A percentile compares a stretch with the other conserved stretches of the same genome.
Evolutionary conservation across 2,888 invertebrate species (phyloP).

Genomic region (Elmis aenea): DNA sequence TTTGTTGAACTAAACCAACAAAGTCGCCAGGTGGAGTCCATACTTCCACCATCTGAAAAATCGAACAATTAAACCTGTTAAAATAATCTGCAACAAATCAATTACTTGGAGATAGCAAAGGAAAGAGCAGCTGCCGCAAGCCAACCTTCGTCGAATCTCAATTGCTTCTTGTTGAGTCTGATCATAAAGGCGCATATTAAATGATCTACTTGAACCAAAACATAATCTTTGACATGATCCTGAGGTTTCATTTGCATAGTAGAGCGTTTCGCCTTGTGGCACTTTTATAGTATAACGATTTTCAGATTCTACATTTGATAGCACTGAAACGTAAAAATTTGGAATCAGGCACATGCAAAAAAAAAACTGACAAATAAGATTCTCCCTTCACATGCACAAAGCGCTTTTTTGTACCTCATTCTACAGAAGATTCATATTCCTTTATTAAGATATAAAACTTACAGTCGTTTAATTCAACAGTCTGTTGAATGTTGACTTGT

Average conservation of each 20-base stretch:
- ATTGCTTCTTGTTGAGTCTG: constrained; percentile 79
- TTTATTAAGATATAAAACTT: constrained; percentile 42
- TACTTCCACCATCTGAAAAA: constrained; percentile 61
- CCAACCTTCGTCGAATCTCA: constrained; percentile 63
- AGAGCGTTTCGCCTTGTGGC: constrained; percentile 70
- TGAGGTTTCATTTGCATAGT: constrained; percentile 66
- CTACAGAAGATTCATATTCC: no score
- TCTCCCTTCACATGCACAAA: no score
- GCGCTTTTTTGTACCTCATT: no score
- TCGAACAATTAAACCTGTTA: background rate
- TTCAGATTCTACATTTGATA: constrained; percentile 60
- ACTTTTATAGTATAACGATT: constrained; percentile 69
- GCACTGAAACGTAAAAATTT: constrained; percentile 48
- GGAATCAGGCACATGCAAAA: no score
- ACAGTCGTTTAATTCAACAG: constrained; percentile 73
- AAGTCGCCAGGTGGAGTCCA: constrained; percentile 65
- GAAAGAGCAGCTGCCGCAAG: constrained; percentile 64
- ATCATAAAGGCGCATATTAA: constrained; percentile 76
- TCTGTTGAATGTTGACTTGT: constrained; percentile 70
- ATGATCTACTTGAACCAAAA: constrained; percentile 69
- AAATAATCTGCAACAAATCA: no score
- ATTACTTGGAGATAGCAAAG: constrained; percentile 68
- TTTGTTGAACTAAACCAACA: constrained; percentile 66
- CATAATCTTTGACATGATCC: constrained; percentile 58
- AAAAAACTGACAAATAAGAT: no score